phyloP scores from a whole-genome alignment of 1,140 invertebrate species.

The Panagrolaimus sp. region DNA sequence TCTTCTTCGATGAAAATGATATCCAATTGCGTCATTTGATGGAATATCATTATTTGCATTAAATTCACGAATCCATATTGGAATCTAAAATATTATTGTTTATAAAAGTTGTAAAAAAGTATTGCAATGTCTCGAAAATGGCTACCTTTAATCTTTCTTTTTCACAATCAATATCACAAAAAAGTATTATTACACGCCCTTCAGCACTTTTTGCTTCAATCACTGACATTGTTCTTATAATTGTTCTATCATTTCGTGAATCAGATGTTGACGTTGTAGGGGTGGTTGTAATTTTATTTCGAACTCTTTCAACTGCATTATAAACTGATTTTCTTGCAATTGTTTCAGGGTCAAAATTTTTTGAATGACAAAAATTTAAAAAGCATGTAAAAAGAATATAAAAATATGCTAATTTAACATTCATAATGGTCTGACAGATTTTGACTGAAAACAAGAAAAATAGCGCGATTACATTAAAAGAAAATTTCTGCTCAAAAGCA shows the following conservation, averaged over 20 bases:
- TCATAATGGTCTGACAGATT: too few species aligned
- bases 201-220: constrained; percentile 2
- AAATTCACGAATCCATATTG: constrained; percentile 1
- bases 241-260: constrained; percentile 2
- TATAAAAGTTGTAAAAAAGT: neutral
- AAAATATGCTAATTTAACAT: too few species aligned
- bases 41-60: neutral
- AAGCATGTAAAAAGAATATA: neutral
- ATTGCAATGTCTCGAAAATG: too few species aligned
- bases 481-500: too few species aligned
- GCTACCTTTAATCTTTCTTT: neutral
- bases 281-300: too few species aligned
- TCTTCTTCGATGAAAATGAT: constrained; percentile 6
- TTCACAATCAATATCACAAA: constrained; percentile 5
- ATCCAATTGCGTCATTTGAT: neutral
- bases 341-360: neutral
- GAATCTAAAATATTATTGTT: constrained; percentile 2
- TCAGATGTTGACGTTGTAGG: neutral
- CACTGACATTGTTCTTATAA: constrained; percentile 1
- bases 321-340: constrained; percentile 7
- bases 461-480: too few species aligned
- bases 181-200: neutral
- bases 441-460: too few species aligned
- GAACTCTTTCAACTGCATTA: neutral
- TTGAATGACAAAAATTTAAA: neutral